Evolutionary conservation across 1,140 invertebrate species (phyloP).

Genomic region (Drosophila grimshawi): DNA sequence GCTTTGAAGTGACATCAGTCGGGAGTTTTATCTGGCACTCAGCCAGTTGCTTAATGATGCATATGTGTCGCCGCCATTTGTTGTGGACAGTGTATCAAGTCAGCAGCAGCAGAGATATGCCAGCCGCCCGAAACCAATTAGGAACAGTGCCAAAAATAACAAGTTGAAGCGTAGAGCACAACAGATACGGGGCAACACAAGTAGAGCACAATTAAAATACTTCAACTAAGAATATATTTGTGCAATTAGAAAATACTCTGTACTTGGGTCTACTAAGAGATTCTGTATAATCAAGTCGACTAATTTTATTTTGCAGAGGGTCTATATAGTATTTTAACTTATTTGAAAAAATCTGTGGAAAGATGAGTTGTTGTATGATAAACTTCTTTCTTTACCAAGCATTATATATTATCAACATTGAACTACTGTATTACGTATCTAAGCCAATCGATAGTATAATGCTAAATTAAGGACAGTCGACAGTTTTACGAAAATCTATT

Average conservation of each 20-base stretch:
- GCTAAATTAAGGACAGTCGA: no score
- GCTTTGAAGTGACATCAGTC: slow-evolving; percentile 1
- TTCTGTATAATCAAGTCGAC: no score
- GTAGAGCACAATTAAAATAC: background rate
- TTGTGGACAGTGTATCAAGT: slow-evolving; percentile 46
- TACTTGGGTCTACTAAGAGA: no score
- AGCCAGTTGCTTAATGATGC: slow-evolving; percentile 71
- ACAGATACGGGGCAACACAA: slow-evolving; percentile 31
- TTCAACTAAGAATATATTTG: no score
- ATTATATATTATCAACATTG: no score
- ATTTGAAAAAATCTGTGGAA: background rate
- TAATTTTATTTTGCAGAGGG: no score
- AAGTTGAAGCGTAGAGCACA: slow-evolving; percentile 2
- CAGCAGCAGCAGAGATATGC: slow-evolving; percentile 34
- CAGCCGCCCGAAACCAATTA: slow-evolving; percentile 63
- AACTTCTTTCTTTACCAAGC: no score
- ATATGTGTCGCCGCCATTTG: slow-evolving; percentile 68
- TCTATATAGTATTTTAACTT: no score
- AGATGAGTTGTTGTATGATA: no score
- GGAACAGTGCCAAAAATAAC: slow-evolving; percentile 62
- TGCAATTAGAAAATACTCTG: no score
- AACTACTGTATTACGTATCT: no score
- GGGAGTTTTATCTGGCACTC: slow-evolving; percentile 40
- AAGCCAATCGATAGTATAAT: no score
- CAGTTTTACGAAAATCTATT: background rate